Percentiles rank a stretch among this genome's conserved stretches.
These are phyloP conservation scores for Drosophila subobscura DNA, from an alignment of 1,140 invertebrate species.

Conservation along the genomic window DNA sequence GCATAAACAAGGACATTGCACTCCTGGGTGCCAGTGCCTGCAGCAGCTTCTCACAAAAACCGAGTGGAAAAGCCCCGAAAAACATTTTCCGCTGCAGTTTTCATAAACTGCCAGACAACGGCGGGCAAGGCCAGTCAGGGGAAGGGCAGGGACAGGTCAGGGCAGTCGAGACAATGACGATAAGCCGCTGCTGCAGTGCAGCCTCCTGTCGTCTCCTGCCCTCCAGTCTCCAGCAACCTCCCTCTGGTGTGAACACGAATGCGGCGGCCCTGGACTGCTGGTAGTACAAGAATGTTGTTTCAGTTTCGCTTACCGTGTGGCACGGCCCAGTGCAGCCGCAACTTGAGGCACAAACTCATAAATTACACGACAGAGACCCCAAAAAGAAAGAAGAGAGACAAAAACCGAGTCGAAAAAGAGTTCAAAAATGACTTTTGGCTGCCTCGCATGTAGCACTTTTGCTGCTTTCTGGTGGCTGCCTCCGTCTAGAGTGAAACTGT, in stretches of 20 bases:
- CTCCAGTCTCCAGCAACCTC: too few relatives aligned
- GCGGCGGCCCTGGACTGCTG: constrained; percentile 1
- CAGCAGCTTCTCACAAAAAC: constrained; percentile 4
- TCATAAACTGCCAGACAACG: constrained; percentile 70
- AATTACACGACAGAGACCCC: constrained; percentile 49
- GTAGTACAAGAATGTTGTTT: constrained; percentile 34
- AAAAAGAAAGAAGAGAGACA: constrained; percentile 8
- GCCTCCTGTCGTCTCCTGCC: constrained; percentile 10
- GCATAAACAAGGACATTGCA: constrained; percentile 80
- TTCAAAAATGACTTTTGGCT: constrained; percentile 74
- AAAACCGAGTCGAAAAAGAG: constrained; percentile 29
- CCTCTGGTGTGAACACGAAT: too few relatives aligned
- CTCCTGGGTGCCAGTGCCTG: constrained; percentile 55
- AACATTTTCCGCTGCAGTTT: constrained; percentile 74
- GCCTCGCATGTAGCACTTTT: neutral
- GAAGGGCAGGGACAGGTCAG: constrained; percentile 18
- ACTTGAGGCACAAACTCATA: constrained; percentile 80
- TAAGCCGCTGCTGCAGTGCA: constrained; percentile 61
- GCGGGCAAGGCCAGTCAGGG: constrained; percentile 21
- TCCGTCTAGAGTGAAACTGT: constrained; percentile 70
- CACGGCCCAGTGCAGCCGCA: constrained; percentile 33
- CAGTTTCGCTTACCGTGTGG: constrained; percentile 40
- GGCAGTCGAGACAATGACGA: constrained; percentile 68
- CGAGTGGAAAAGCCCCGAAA: constrained; percentile 35
- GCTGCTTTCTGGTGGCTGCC: constrained; percentile 1